Evolutionary conservation across 1,140 invertebrate genomes (phyloP).

Genomic region (Acarapis woodi): DNA sequence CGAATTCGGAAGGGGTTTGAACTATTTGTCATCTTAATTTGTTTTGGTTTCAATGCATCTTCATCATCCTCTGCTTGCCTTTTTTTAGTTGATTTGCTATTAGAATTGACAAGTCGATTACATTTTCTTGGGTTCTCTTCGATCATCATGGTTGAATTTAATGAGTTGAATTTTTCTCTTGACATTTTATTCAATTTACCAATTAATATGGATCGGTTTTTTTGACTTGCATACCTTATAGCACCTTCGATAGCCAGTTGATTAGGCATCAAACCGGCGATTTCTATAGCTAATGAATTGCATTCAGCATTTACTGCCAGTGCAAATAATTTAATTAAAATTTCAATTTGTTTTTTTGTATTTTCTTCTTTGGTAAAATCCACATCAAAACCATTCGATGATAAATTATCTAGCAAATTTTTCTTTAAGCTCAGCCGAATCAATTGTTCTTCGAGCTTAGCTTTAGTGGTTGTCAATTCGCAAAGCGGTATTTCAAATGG

Average conservation of each 20-base stretch:
- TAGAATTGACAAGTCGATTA: not conserved
- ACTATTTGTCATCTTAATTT: conserved; percentile 1
- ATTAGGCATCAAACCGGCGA: conserved; percentile 49
- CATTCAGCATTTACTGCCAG: conserved; percentile 46
- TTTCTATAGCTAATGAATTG: conserved; percentile 52
- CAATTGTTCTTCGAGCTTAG: conserved; percentile 24
- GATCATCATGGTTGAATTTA: not conserved
- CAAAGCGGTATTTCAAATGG: conserved; percentile 39
- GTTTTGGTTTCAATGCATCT: not conserved
- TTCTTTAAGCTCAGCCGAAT: not conserved
- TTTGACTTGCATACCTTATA: conserved; percentile 49
- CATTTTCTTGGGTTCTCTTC: conserved; percentile 1
- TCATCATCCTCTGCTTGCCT: not conserved
- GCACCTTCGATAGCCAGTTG: conserved; percentile 44
- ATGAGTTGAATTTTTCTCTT: conserved; percentile 12
- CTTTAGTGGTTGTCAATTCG: conserved; percentile 47
- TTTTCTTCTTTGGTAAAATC: conserved; percentile 23
- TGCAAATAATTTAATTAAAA: conserved; percentile 64
- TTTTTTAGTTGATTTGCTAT: not conserved
- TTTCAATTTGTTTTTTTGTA: conserved; percentile 32
- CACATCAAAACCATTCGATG: conserved; percentile 15
- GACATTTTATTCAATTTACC: conserved; percentile 24
- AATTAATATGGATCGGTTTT: conserved; percentile 39
- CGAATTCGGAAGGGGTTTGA: not conserved
- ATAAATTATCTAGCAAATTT: conserved; percentile 2